Evolutionary conservation across 2,888 invertebrate genomes (phyloP).

Genomic region (Sinodicranocentrus sp.): DNA sequence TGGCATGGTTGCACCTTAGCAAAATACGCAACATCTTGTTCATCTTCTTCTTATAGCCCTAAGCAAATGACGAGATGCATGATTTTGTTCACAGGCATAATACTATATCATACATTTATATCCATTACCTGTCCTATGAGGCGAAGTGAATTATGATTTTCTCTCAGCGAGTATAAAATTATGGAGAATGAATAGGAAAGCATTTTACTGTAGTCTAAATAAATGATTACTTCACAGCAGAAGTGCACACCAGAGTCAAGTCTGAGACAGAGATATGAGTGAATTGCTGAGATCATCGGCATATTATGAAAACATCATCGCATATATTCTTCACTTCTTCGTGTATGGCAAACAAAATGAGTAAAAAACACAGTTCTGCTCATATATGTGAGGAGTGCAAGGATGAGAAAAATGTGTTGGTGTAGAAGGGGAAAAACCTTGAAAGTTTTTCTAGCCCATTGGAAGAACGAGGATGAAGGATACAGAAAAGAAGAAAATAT

Average conservation of each 20-base stretch:
- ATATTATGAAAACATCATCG: slow-evolving; percentile 9
- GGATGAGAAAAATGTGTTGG: background rate
- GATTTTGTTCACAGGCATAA: no score
- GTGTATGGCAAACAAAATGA: no score
- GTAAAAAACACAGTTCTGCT: background rate
- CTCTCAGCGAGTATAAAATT: no score
- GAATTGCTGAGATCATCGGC: slow-evolving; percentile 19
- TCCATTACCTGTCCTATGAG: no score
- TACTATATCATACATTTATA: no score
- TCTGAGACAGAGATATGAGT: background rate
- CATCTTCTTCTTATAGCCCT: no score
- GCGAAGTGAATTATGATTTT: no score
- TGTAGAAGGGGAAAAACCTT: slow-evolving; percentile 17
- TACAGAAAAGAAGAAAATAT: slow-evolving; percentile 45
- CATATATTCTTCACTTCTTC: no score
- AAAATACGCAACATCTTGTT: no score
- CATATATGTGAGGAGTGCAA: background rate
- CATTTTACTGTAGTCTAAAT: background rate
- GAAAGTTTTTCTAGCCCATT: slow-evolving; percentile 45
- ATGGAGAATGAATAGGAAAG: background rate
- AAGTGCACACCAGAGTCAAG: background rate
- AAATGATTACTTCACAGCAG: no score
- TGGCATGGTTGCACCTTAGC: no score
- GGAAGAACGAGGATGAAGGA: slow-evolving; percentile 30
- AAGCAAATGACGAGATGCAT: no score